These are phyloP conservation scores for Crambe crambe DNA, from an alignment of 37 sponge, comb jelly and placozoan genomes.

Conservation along the genomic window DNA sequence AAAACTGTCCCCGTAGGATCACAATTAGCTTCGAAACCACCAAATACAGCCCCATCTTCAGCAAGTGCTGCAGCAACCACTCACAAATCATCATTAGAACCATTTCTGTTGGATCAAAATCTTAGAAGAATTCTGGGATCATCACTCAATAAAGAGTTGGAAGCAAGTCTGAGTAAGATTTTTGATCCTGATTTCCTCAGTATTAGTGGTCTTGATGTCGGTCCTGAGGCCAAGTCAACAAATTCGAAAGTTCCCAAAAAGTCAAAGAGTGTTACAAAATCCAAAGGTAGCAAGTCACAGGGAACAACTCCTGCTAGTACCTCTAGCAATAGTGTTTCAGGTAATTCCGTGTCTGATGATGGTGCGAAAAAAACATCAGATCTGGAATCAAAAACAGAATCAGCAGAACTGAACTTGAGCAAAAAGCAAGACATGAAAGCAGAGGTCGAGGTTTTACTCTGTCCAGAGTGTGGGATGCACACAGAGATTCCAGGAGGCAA, in stretches of 20 bases:
- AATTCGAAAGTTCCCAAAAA: neutral
- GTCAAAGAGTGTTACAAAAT: neutral
- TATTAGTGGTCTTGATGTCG: neutral
- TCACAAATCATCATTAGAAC: neutral
- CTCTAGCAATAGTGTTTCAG: neutral
- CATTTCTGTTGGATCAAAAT: neutral
- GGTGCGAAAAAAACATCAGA: neutral
- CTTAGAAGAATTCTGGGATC: neutral
- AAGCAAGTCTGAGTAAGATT: neutral
- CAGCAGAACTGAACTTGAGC: neutral
- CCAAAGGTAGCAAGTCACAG: neutral
- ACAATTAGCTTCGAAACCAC: neutral
- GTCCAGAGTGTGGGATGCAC: conserved; percentile 43
- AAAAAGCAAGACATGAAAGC: neutral
- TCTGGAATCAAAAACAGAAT: neutral
- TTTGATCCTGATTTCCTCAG: neutral
- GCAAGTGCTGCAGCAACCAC: neutral
- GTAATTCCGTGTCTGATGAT: no score
- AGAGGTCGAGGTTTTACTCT: neutral
- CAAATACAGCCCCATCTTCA: neutral
- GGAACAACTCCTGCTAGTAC: neutral
- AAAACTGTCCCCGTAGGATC: neutral
- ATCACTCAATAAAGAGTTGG: neutral
- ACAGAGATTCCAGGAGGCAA: conserved; percentile 38
- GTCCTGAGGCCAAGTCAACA: neutral